phyloP scores from a whole-genome alignment of 2,113 vertebrate genomes.

The Gallinago undulata region DNA sequence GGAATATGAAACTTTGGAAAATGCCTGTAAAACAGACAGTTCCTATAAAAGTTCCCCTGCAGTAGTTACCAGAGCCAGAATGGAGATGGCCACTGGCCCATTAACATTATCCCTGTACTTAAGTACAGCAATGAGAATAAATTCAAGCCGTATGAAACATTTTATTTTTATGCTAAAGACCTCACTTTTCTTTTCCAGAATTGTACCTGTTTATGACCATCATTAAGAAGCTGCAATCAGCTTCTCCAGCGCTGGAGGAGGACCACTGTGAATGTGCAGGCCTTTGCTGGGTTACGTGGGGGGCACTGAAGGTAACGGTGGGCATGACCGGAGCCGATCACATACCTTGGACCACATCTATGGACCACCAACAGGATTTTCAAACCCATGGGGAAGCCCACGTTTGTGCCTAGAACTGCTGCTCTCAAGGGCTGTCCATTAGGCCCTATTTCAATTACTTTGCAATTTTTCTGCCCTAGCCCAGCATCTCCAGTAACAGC shows the following conservation, averaged over 20 bases:
- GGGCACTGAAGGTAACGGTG: background rate
- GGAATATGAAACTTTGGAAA: background rate
- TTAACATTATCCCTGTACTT: background rate
- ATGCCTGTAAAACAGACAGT: too few relatives aligned
- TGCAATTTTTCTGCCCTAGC: background rate
- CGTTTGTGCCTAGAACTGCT: rapidly evolving
- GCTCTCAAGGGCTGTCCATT: rapidly evolving
- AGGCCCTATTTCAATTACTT: background rate
- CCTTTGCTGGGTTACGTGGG: background rate
- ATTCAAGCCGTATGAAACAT: background rate
- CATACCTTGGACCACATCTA: background rate
- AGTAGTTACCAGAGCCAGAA: background rate
- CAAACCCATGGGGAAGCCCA: rapidly evolving
- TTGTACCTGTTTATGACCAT: background rate
- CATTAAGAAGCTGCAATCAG: background rate
- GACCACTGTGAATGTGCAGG: background rate
- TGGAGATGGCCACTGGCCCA: background rate
- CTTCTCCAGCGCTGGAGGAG: background rate
- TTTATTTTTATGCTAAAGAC: background rate
- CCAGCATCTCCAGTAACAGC: too few relatives aligned
- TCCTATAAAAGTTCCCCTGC: background rate
- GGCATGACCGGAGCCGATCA: background rate
- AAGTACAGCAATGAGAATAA: background rate
- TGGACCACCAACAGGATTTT: background rate
- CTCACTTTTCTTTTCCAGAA: constrained; percentile 7